These are phyloP conservation scores for Leucopternis melanops DNA, from an alignment of 2,113 vertebrate genomes.

Conservation along the genomic window DNA sequence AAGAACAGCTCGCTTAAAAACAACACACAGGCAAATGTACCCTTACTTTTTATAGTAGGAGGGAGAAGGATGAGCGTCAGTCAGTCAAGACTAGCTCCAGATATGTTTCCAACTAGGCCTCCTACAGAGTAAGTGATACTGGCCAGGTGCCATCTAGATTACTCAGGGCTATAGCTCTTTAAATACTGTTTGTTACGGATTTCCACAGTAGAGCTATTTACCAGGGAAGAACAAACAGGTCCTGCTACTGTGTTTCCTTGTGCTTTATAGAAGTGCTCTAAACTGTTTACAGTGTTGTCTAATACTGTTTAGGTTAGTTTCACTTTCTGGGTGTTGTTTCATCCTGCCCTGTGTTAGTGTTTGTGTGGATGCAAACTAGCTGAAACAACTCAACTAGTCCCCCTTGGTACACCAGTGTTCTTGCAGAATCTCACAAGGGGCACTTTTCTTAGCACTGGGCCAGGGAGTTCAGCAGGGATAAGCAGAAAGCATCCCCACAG, in stretches of 20 bases:
- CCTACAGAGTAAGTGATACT: not conserved
- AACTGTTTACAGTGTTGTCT: not conserved
- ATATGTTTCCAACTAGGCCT: not conserved
- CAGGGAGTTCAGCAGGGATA: not conserved
- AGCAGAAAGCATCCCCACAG: not conserved
- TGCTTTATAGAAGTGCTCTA: not conserved
- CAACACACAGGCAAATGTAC: not conserved
- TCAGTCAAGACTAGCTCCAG: conserved; percentile 7
- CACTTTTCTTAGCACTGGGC: not conserved
- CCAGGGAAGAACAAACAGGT: not conserved
- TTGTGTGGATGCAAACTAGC: not conserved
- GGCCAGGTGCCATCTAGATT: not conserved
- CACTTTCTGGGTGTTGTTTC: not conserved
- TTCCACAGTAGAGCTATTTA: not conserved
- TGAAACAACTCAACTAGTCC: rapidly evolving
- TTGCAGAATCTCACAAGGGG: not conserved
- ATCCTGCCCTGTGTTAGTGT: not conserved
- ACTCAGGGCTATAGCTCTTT: conserved; percentile 7
- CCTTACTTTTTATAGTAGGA: conserved; percentile 5
- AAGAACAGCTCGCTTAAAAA: not conserved
- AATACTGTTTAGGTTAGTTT: not conserved
- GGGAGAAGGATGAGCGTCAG: conserved; percentile 25
- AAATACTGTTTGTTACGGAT: not conserved
- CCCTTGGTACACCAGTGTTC: not conserved
- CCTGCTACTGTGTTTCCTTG: not conserved